These are phyloP conservation scores for Tortrix viridana DNA, from an alignment of 2,888 invertebrate genomes.

Conservation along the genomic window DNA sequence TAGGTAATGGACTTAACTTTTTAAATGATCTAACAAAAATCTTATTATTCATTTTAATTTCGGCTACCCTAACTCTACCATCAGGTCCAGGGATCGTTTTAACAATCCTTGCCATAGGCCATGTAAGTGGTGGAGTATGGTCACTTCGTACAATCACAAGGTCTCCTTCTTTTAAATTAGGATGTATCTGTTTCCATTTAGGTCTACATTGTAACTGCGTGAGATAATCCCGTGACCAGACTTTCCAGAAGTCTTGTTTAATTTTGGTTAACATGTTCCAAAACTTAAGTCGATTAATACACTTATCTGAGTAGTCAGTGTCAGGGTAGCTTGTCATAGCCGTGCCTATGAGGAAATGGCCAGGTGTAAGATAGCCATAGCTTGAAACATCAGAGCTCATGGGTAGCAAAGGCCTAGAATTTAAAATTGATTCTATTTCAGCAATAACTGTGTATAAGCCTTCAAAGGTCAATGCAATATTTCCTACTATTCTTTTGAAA, in stretches of 20 bases:
- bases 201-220: background rate
- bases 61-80: background rate
- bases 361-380: too few species aligned
- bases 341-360: background rate
- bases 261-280: background rate
- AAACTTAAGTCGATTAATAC: background rate
- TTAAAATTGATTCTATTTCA: background rate
- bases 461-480: background rate
- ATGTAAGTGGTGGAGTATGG: background rate
- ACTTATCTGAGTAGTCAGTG: background rate
- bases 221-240: background rate
- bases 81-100: background rate
- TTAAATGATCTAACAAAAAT: constrained; percentile 27
- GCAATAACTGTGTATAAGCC: background rate
- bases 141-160: constrained; percentile 7
- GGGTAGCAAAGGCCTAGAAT: background rate
- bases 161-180: background rate
- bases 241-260: background rate
- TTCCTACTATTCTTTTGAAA: constrained; percentile 1
- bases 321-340: background rate
- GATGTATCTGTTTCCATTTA: background rate
- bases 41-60: constrained; percentile 16
- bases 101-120: background rate
- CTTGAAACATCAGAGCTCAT: background rate
- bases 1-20: constrained; percentile 13